Conservation (phyloP, 2,888 invertebrate genomes). For the Hemicrepidius hirtus region DNA sequence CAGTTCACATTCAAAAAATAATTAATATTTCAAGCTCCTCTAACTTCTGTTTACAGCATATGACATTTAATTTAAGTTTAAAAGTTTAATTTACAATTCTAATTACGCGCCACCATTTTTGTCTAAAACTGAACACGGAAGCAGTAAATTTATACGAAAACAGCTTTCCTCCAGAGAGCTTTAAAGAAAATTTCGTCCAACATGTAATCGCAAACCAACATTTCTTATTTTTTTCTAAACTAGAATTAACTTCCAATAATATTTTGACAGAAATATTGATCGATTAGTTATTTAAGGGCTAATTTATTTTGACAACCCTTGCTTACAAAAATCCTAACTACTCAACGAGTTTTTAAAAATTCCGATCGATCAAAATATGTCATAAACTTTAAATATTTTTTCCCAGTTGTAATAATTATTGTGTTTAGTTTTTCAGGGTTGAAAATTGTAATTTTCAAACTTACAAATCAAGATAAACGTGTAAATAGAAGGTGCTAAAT, state of each 20-base stretch:
- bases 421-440: too few species aligned
- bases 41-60: neutral
- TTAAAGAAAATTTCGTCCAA: neutral
- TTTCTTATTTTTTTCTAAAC: too few species aligned
- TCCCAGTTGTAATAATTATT: neutral
- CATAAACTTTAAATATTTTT: conserved; percentile 11
- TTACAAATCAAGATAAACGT: neutral
- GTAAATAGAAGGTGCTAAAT: conserved; percentile 7
- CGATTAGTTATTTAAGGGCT: conserved; percentile 40
- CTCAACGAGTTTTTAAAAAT: conserved; percentile 47
- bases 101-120: neutral
- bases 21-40: too few species aligned
- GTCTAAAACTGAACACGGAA: neutral
- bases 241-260: neutral
- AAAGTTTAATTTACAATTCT: conserved; percentile 10
- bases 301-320: conserved; percentile 55
- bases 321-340: conserved; percentile 40
- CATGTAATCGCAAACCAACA: neutral
- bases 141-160: neutral
- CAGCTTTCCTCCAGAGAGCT: neutral
- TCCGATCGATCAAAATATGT: conserved; percentile 53
- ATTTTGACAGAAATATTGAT: conserved; percentile 40
- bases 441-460: too few species aligned
- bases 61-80: conserved; percentile 8
- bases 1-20: too few species aligned